Evolutionary conservation across 2,797 vertebrate genomes (phyloP).

Genomic region (Rhabdomys pumilio): DNA sequence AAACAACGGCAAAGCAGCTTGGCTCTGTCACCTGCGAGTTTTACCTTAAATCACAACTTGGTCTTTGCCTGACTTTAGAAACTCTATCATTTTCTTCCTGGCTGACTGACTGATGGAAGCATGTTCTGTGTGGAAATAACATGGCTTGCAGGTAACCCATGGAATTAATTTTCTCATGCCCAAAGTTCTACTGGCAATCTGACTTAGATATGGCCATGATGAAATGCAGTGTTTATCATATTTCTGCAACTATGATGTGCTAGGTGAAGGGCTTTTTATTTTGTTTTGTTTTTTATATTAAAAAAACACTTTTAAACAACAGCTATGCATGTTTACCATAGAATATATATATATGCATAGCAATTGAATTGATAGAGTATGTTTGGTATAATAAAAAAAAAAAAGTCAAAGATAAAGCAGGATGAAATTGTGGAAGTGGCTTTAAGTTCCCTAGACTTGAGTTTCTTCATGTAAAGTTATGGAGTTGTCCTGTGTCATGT

Average conservation of each 20-base stretch:
- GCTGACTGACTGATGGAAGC: background rate
- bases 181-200: background rate
- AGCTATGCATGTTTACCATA: background rate
- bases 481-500: background rate
- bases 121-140: background rate
- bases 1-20: constrained; percentile 68
- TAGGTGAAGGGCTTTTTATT: background rate
- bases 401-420: rapidly evolving
- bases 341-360: background rate
- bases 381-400: background rate
- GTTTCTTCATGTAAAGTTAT: constrained; percentile 1
- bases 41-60: constrained; percentile 49
- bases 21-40: constrained; percentile 57
- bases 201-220: background rate
- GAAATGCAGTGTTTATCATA: background rate
- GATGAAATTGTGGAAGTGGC: background rate
- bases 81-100: constrained; percentile 55
- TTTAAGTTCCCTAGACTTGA: background rate
- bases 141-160: background rate
- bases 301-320: constrained; percentile 29
- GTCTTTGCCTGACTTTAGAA: constrained; percentile 52
- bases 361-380: background rate
- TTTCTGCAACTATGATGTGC: background rate
- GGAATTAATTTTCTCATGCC: constrained; percentile 14
- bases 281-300: background rate